Evolutionary conservation across 2,888 invertebrate genomes (phyloP), one percentile per base, ranked within the genome.

Genomic region (Eremobia ochroleuca): DNA sequence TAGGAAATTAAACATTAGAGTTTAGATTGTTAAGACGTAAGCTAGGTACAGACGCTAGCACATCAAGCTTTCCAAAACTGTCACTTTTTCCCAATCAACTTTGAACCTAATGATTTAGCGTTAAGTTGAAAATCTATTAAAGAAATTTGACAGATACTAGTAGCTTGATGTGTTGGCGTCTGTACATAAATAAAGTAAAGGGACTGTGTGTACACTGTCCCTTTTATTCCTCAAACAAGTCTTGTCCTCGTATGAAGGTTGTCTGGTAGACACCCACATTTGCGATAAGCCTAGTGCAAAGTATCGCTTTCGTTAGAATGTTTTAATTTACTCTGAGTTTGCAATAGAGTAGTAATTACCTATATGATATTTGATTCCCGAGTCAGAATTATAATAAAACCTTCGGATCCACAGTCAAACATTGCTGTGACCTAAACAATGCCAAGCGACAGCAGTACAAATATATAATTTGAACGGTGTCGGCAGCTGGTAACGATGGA

Each of bases 391-490:
- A 43, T 5, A 52, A 76, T 64, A 62, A 28, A 52, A 68, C 21
- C 15, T 52, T 40, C 64, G 81, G 74, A 80, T 81, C 64, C 64
- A 70, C 71, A 83, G 49, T 74, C 65, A 87, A 90, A 87, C 83
- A 88, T 88, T 81, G 79, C 85, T 74, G 64, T 74, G 80, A 85
- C 46, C 85, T 80, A 90, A 91, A 93, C 91, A 93, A 93, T 92
- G 92, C 92, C 88, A 82, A 89, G 87, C 82, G 88, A 87, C 83
- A 81, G 79, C 89, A 89, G 92, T 92, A 92, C 92, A 91, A 94
- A 95, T 96, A 96, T 88, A 93, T 92, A 94, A 96, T 95, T 96
- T 95, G 82, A 88, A 95, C 94, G 95, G 94, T 94, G 88, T 91
- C 91, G 90, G 90, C 91, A 88, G 89, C 92, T 90, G 89, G 90